These are phyloP conservation scores for Enteromius unitaeniatus DNA, from an alignment of 2,797 vertebrate genomes.

Conservation along the genomic window DNA sequence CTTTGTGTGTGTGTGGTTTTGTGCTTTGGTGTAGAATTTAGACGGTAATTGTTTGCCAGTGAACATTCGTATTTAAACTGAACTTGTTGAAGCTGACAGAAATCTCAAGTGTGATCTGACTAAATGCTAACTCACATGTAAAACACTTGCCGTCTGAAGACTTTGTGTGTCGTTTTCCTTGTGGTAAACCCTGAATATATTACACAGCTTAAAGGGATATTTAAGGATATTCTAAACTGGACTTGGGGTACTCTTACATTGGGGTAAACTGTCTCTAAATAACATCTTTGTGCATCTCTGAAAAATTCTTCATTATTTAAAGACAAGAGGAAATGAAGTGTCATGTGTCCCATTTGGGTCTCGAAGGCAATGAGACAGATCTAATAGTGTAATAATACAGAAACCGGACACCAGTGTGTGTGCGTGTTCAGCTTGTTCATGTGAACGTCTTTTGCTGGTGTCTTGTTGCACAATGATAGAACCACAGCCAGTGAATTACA, in stretches of 20 bases:
- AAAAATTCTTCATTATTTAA: not conserved
- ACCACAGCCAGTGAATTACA: not conserved
- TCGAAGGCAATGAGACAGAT: slow-evolving; percentile 18
- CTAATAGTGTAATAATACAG: slow-evolving; percentile 35
- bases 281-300: not conserved
- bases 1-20: not conserved
- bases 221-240: not conserved
- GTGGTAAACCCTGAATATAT: not conserved
- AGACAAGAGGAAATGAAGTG: not conserved
- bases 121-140: not conserved
- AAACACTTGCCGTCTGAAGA: slow-evolving; percentile 18
- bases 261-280: not conserved
- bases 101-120: not conserved
- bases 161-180: not conserved
- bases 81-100: not conserved
- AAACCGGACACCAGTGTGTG: not conserved
- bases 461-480: slow-evolving; percentile 4
- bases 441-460: not conserved
- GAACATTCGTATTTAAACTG: not conserved
- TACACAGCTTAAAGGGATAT: not conserved
- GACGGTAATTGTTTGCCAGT: slow-evolving; percentile 10
- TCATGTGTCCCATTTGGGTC: not conserved
- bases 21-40: not conserved
- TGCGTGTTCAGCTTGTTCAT: not conserved
- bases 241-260: not conserved